Conservation (phyloP, 2,113 vertebrate genomes). For the Nothocercus nigrocapillus region DNA sequence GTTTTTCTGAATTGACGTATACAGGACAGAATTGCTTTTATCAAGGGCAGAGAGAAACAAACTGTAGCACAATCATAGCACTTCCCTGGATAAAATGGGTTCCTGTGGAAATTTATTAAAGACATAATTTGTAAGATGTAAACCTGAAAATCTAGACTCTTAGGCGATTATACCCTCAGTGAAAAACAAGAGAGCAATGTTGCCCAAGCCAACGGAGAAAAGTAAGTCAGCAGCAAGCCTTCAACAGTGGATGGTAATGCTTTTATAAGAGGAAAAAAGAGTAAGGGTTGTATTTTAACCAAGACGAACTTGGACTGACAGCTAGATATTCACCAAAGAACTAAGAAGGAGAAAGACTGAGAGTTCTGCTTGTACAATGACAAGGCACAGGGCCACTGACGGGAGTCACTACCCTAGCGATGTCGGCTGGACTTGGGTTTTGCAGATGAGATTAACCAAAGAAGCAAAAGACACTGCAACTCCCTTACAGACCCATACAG, state of each 20-base stretch:
- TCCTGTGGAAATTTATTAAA: not conserved
- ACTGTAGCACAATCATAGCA: not conserved
- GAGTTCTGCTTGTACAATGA: not conserved
- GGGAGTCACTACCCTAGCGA: not conserved
- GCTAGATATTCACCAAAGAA: not conserved
- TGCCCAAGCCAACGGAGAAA: not conserved
- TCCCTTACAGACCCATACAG: not conserved
- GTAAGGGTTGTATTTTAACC: not conserved
- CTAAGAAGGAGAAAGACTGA: not conserved
- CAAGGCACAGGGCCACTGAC: not conserved
- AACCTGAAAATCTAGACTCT: not conserved
- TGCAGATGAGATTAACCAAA: not conserved
- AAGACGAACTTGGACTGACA: not conserved
- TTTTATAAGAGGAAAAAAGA: not conserved
- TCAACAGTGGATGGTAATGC: fast-evolving
- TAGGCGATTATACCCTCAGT: not conserved
- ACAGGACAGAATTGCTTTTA: not conserved
- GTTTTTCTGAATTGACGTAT: not conserved
- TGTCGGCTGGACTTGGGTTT: not conserved
- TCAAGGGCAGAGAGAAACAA: not conserved
- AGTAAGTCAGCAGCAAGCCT: not conserved
- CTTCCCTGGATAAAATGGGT: not conserved
- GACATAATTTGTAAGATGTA: not conserved
- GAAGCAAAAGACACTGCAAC: not conserved
- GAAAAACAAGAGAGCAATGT: not conserved